phyloP scores from a whole-genome alignment of 2,113 vertebrate genomes.

The Ivindomyrus marchei region DNA sequence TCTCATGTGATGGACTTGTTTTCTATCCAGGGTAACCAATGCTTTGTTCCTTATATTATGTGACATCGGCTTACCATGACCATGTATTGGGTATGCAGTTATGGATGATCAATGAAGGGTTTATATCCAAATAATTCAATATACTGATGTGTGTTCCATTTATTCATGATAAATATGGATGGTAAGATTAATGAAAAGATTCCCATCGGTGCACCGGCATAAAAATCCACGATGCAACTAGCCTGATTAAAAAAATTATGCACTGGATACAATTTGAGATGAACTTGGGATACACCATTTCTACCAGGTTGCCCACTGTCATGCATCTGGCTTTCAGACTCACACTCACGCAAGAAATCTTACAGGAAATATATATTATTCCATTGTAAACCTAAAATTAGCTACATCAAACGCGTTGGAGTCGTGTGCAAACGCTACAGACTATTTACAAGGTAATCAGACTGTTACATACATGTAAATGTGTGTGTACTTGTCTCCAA shows the following conservation, averaged over 20 bases:
- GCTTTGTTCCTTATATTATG: not conserved
- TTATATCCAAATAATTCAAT: not conserved
- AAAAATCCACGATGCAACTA: not conserved
- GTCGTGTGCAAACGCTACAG: too few species aligned
- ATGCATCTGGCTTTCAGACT: too few species aligned
- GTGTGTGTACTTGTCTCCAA: too few species aligned
- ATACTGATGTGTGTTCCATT: not conserved
- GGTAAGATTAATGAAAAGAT: not conserved
- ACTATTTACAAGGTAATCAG: too few species aligned
- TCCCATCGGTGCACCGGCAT: not conserved
- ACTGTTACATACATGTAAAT: too few species aligned
- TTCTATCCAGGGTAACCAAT: not conserved
- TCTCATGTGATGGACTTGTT: not conserved
- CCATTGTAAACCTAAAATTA: too few species aligned
- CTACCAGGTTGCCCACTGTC: too few species aligned
- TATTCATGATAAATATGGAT: not conserved
- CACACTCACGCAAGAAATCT: too few species aligned
- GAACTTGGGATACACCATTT: too few species aligned
- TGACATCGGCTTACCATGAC: not conserved
- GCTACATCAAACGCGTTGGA: too few species aligned
- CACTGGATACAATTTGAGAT: too few species aligned
- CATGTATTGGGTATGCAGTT: not conserved
- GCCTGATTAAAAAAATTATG: not conserved
- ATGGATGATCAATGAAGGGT: not conserved
- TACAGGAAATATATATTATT: too few species aligned